Base-by-base conservation (phyloP, 2,113 vertebrate genomes). In the Siphamia tubifer region DNA sequence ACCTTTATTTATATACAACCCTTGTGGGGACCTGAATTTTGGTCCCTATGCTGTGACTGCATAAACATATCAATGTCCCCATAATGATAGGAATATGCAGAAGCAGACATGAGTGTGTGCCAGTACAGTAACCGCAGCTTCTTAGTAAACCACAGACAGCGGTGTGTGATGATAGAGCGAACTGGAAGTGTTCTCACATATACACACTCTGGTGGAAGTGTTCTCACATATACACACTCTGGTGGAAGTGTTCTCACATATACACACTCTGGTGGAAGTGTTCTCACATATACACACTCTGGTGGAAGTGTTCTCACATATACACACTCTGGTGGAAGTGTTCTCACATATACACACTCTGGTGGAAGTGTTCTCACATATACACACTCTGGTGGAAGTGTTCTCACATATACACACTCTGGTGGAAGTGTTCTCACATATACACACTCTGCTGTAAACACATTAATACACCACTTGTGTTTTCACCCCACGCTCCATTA, bases 61-160 rank as follows among this genome's bases (percentile, higher is more conserved):
- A 27, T 4, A 20, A 9, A 31, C 24, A 56, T 34, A n/a, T 56
- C 43, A 85, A 71, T 77, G 77, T 49, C 54, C 62, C 58, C 58
- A 43, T 62, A 62, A 35, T n/a, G n/a, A n/a, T n/a, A n/a, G n/a
- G n/a, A n/a, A n/a, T n/a, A n/a, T n/a, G n/a, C n/a, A n/a, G n/a
- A n/a, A 48, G 48, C 52, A 56, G 48, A 72, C 56, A 70, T 10
- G 32, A 34, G 52, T 34, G 31, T 42, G 43, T 49, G 52, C 69
- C 40, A 25, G 57, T 7, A 30, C 15, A 19, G 21, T 47, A 68
- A 80, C 61, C 64, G 21, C 82, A 86, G 20, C 62, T 77, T 78
- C 67, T 82, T 54, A 80, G 62, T 39, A 89, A 86, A 87, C 79
- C 83, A 44, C 85, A 77, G 67, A 39, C 38, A 68, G 54, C 56